Conservation (phyloP, 1,140 invertebrate species). For the Stenopsyche tienmushanensis region DNA sequence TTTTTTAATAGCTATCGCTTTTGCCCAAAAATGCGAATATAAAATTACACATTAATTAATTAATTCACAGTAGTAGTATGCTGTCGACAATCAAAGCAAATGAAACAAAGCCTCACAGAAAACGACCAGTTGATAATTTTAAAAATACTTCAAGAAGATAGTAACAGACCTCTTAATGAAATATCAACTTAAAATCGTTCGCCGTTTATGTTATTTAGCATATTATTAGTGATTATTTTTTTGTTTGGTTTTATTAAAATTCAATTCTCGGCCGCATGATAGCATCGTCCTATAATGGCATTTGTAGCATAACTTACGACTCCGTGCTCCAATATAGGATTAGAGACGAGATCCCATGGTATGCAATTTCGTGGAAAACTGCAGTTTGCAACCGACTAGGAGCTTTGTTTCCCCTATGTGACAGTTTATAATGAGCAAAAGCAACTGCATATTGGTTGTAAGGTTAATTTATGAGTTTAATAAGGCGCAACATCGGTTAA, state of each 20-base stretch:
- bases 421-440: slow-evolving; percentile 8
- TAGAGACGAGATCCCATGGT: background rate
- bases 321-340: background rate
- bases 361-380: background rate
- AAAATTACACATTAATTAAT: too few species aligned
- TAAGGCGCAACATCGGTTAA: background rate
- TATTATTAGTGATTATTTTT: background rate
- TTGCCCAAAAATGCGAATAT: too few species aligned
- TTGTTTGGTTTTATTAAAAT: background rate
- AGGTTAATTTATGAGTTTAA: background rate
- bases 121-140: too few species aligned
- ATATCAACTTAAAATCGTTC: too few species aligned
- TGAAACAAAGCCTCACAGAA: too few species aligned
- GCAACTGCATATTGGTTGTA: background rate
- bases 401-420: background rate
- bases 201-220: background rate
- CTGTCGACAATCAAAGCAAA: too few species aligned
- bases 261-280: too few species aligned
- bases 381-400: background rate
- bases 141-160: too few species aligned
- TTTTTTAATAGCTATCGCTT: too few species aligned
- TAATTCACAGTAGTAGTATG: too few species aligned
- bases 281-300: background rate
- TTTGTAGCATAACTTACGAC: background rate
- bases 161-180: too few species aligned